A percentile compares a stretch with the other conserved stretches of the same genome.
phyloP scores from a whole-genome alignment of 1,140 invertebrate species.

The Limonius californicus region DNA sequence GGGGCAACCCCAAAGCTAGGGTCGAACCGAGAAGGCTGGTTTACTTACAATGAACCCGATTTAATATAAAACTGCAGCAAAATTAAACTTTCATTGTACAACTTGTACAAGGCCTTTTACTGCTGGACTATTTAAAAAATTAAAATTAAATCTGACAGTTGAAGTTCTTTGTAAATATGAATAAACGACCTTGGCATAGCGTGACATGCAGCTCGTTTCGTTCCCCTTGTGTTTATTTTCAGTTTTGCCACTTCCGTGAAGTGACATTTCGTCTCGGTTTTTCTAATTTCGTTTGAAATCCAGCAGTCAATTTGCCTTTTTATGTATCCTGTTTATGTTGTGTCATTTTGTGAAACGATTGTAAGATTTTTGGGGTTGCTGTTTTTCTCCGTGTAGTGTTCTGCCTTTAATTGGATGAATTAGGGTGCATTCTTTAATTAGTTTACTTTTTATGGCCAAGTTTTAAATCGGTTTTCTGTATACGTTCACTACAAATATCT shows the following conservation, averaged over 20 bases:
- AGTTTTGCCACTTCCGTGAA: constrained; percentile 19
- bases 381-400: too few relatives aligned
- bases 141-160: background rate
- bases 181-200: constrained; percentile 1
- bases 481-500: too few relatives aligned
- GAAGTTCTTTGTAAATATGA: background rate
- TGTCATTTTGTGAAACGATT: background rate
- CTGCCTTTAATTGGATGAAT: too few relatives aligned
- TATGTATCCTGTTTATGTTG: background rate
- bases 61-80: too few relatives aligned
- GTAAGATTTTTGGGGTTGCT: too few relatives aligned
- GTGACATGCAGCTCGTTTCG: constrained; percentile 2
- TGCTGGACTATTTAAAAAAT: too few relatives aligned
- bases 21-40: background rate
- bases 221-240: constrained; percentile 18
- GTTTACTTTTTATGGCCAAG: too few relatives aligned
- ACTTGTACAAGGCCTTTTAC: too few relatives aligned
- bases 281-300: constrained; percentile 18
- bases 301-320: constrained; percentile 14
- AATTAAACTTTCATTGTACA: too few relatives aligned
- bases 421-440: too few relatives aligned
- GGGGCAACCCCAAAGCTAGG: background rate
- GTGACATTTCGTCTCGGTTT: constrained; percentile 21
- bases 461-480: too few relatives aligned
- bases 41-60: background rate